Base-by-base conservation (phyloP, 1,140 invertebrate genomes). In the Kradibia gibbosae region DNA sequence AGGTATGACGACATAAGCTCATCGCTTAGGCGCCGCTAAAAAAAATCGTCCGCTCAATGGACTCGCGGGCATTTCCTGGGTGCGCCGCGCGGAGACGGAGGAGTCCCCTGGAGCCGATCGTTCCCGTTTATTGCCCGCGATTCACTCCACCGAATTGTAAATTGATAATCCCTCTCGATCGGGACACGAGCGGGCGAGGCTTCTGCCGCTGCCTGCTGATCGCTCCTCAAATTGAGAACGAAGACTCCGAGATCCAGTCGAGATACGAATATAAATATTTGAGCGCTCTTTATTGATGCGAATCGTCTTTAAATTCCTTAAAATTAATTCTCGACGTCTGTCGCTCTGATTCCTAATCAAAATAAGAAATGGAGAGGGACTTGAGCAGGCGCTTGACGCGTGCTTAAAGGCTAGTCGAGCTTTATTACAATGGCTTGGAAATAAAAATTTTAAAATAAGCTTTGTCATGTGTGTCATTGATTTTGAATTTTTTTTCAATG, bases 61-160 rank as follows among this genome's bases (percentile, higher is more conserved):
- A 34, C 48, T 60, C 73, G 11, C 42, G 8, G 55, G 73, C 73
- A 60, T 75, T 75, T 75, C 73, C 73, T 75, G 73, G 53, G 42
- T 75, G 36, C 22, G 73, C 53, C 39, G n/a, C n/a, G n/a, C n/a
- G n/a, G n/a, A n/a, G n/a, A n/a, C n/a, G n/a, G n/a, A n/a, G n/a
- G n/a, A n/a, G n/a, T n/a, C n/a, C n/a, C n/a, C n/a, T n/a, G n/a
- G 22, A 57, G 17, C 53, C n/a, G 11, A 65, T 36, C 8, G 11
- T 36, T 36, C 50, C 67, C 55, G 77, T 67, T 78, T 83, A 86
- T 85, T 85, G 13, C 50, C 15, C 50, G 50, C 5, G 10, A 53
- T 20, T n/a, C n/a, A n/a, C n/a, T n/a, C n/a, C n/a, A n/a, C n/a
- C n/a, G n/a, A n/a, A n/a, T n/a, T n/a, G n/a, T n/a, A n/a, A n/a